Percentiles rank a stretch among this genome's conserved stretches.
These are phyloP conservation scores for Ammodramus savannarum DNA, from an alignment of 2,113 vertebrate species.

Conservation along the genomic window DNA sequence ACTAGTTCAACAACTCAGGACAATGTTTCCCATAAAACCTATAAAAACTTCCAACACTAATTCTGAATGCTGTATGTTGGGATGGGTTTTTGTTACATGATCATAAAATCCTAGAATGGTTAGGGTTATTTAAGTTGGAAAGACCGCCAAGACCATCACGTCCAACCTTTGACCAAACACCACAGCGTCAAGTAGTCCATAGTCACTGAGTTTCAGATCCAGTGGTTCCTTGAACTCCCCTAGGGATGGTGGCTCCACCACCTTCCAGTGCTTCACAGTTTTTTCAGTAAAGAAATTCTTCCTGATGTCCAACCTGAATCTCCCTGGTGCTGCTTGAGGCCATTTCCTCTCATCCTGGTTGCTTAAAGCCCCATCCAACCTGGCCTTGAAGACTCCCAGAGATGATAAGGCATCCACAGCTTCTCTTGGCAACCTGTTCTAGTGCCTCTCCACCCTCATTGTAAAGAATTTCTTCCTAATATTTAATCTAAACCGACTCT, in stretches of 20 bases:
- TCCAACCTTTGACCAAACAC: neutral
- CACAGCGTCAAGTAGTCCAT: accelerated
- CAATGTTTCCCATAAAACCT: neutral
- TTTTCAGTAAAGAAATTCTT: neutral
- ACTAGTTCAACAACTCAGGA: neutral
- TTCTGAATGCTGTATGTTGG: neutral
- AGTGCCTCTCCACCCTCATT: neutral
- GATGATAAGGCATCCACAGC: neutral
- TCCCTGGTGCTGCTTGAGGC: neutral
- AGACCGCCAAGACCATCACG: neutral
- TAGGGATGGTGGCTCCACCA: neutral
- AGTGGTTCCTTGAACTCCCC: neutral
- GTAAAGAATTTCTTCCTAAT: neutral
- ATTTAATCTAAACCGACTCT: neutral
- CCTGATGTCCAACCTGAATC: neutral
- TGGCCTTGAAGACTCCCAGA: neutral
- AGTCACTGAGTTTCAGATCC: neutral
- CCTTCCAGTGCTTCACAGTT: neutral
- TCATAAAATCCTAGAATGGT: neutral
- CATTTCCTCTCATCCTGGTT: neutral
- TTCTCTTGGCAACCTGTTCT: neutral
- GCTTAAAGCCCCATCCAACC: neutral
- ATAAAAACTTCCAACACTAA: neutral
- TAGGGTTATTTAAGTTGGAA: neutral
- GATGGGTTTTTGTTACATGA: neutral